Conservation (phyloP, 1,140 invertebrate species). For the Yoshiicerus persimilis region DNA sequence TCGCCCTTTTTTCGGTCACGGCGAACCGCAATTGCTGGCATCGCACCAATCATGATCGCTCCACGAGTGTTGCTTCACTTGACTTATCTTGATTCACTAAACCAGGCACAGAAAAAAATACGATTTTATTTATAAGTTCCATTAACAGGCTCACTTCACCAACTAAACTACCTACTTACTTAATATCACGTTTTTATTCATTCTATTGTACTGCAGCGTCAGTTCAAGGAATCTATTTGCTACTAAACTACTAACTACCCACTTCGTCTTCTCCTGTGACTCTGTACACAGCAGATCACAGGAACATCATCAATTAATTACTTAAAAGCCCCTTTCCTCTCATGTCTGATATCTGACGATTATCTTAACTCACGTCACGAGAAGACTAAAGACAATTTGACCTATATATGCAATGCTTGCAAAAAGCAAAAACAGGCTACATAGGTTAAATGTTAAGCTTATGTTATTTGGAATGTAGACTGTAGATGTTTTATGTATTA, state of each 20-base stretch:
- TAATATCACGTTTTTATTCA: not conserved
- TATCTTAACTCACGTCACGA: not conserved
- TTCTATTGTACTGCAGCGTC: not conserved
- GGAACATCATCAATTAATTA: not conserved
- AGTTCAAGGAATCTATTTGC: not conserved
- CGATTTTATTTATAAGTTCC: not conserved
- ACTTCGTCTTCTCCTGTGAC: not conserved
- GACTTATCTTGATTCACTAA: not conserved
- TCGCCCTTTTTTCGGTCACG: conserved; percentile 74
- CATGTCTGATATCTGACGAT: not conserved
- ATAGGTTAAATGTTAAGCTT: too few relatives aligned
- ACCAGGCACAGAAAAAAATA: not conserved
- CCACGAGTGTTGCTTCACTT: not conserved
- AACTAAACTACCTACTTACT: not conserved
- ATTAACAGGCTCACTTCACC: not conserved
- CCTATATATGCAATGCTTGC: not conserved
- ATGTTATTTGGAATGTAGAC: too few relatives aligned
- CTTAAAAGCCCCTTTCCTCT: not conserved
- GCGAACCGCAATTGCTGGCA: conserved; percentile 80
- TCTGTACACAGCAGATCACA: not conserved
- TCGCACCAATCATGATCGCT: conserved; percentile 71
- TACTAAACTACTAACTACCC: not conserved
- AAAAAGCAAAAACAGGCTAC: too few relatives aligned
- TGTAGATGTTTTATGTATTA: too few relatives aligned
- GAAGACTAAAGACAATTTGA: not conserved